Base-by-base conservation (phyloP, 1,140 invertebrate species). In the Colletes gigas region DNA sequence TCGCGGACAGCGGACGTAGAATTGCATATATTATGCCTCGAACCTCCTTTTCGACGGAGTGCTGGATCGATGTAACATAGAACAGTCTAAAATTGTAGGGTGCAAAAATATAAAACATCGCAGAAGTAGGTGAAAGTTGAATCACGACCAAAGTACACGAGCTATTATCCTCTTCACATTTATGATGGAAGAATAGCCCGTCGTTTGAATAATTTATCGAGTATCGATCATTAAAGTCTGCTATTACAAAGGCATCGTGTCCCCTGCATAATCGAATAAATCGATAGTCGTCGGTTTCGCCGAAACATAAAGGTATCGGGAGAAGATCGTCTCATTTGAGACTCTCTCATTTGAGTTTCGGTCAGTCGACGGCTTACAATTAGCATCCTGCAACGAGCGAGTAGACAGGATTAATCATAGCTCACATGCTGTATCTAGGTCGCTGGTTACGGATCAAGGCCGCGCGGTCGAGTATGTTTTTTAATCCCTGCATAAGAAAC, bases 401-500 rank as follows among this genome's bases (percentile, higher is more conserved):
- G 41, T 73, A 73, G 77, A 73, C 73, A 79, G 77, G 77, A 79
- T 65, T 79, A 79, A 66, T 39, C 55, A 5, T 14, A 39, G 59
- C n/a, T 39, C 41, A 63, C n/a, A 39, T 0, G 44, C 44, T 72
- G 60, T 12, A 79, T 73, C 77, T 79, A 5, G 77, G 77, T 79
- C 77, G 69, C n/a, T 17, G 68, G 76, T 71, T 72, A 39, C 70
- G 77, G 77, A 73, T 79, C 77, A 57, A 79, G 77, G 77, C 69
- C 73, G 77, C 12, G 19, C 44, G 47, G 55, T 41, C 55, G 30
- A 73, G 50, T 7, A 14, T 30, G 7, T 15, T 73, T 68, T 73
- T 65, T 47, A 52, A 62, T 47, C 4, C 9, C 30, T 14, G 44
- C 44, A 9, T 47, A 47, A 39, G 14, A 47, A 47, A 63, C 59